Conservation (phyloP, 1,140 invertebrate genomes). For the Melitaea cinxia region DNA sequence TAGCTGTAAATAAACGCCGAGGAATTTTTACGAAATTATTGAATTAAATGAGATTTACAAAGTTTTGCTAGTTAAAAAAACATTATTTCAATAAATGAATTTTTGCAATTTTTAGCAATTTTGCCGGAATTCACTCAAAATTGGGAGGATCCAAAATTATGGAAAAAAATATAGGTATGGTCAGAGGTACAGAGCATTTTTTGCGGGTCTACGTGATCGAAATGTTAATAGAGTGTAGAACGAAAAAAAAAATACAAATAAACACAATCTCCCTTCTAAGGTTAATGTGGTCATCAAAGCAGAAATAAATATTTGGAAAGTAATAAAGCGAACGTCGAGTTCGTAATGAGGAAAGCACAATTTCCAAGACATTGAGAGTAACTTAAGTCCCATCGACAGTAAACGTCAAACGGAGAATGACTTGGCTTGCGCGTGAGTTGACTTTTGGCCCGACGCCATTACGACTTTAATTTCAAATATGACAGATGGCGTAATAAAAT, state of each 20-base stretch:
- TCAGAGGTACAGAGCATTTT: no score
- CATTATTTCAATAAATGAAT: no score
- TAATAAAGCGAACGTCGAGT: conserved; percentile 53
- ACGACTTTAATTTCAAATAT: conserved; percentile 68
- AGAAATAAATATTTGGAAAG: conserved; percentile 48
- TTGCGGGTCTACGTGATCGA: no score
- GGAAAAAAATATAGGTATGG: no score
- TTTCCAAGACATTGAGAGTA: conserved; percentile 58
- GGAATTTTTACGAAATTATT: no score
- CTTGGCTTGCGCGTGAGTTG: conserved; percentile 48
- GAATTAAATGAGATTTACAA: no score
- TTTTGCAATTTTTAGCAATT: no score
- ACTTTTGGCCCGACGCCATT: conserved; percentile 59
- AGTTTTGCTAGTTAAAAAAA: no score
- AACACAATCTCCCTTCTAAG: conserved; percentile 14
- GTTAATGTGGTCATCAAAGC: conserved; percentile 31
- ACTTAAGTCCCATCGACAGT: conserved; percentile 63
- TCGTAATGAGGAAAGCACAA: conserved; percentile 64
- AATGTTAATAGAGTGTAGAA: neutral
- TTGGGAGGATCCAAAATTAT: no score
- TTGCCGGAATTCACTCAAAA: no score
- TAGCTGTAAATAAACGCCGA: no score
- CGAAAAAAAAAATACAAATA: conserved; percentile 2
- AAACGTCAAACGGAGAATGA: conserved; percentile 70
- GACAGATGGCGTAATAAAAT: conserved; percentile 77